Evolutionary conservation across 2,888 invertebrate genomes (phyloP).

Genomic region (Drosophila melanosoma): DNA sequence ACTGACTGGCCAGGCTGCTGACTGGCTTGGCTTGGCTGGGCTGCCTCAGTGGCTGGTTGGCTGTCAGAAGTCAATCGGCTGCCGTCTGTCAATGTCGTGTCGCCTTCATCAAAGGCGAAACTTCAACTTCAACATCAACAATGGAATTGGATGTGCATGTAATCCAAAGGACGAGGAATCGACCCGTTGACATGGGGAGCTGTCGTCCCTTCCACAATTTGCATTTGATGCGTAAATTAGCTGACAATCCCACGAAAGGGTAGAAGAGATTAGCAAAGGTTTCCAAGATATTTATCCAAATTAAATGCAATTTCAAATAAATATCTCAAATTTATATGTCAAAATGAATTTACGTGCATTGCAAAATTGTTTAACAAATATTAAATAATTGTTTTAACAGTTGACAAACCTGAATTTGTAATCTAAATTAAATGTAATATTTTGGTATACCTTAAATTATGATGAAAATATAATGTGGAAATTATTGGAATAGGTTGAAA

Average conservation of each 20-base stretch:
- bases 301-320: not conserved
- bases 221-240: slow-evolving; percentile 74
- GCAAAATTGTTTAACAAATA: accelerated
- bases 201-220: slow-evolving; percentile 42
- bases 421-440: not conserved
- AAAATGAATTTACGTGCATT: not conserved
- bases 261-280: not conserved
- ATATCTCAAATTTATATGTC: not conserved
- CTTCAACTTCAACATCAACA: slow-evolving; percentile 28
- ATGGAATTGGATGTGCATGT: slow-evolving; percentile 63
- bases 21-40: not conserved
- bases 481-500: too few relatives aligned
- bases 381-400: not conserved
- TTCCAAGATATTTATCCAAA: not conserved
- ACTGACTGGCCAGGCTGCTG: too few relatives aligned
- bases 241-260: slow-evolving; percentile 27
- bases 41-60: slow-evolving; percentile 40
- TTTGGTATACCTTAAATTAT: not conserved
- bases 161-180: slow-evolving; percentile 43
- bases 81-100: slow-evolving; percentile 79
- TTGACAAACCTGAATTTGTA: not conserved
- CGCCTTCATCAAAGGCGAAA: slow-evolving; percentile 77
- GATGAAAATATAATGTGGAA: too few relatives aligned
- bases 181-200: slow-evolving; percentile 31
- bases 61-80: slow-evolving; percentile 80